phyloP scores from a whole-genome alignment of 2,888 invertebrate species.

The Dynastes hyllus region DNA sequence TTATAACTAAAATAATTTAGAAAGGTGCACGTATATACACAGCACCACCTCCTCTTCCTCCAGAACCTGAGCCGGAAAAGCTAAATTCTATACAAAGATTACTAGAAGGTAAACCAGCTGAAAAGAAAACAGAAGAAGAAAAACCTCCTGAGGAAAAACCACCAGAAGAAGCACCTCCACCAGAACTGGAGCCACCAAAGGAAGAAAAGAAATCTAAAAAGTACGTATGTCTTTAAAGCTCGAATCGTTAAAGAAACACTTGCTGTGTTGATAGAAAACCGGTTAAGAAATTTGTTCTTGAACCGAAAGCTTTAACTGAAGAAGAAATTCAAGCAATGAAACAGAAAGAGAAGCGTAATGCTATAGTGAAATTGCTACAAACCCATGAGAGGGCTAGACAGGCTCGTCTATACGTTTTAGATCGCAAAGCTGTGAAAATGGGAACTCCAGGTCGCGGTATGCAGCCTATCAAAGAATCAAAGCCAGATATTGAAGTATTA shows the following conservation, averaged over 20 bases:
- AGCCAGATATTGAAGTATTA: slow-evolving; percentile 24
- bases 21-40: slow-evolving; percentile 65
- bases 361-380: slow-evolving; percentile 69
- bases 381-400: slow-evolving; percentile 72
- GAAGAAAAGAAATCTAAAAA: slow-evolving; percentile 48
- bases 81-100: slow-evolving; percentile 5
- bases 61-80: slow-evolving; percentile 17
- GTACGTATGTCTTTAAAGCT: not conserved
- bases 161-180: slow-evolving; percentile 39
- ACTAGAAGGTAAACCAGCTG: slow-evolving; percentile 45
- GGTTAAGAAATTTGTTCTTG: slow-evolving; percentile 48
- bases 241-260: not conserved
- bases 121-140: slow-evolving; percentile 50
- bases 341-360: slow-evolving; percentile 58
- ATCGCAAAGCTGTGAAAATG: slow-evolving; percentile 47
- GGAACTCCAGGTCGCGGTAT: slow-evolving; percentile 23
- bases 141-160: slow-evolving; percentile 40
- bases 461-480: slow-evolving; percentile 27
- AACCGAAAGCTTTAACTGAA: slow-evolving; percentile 57
- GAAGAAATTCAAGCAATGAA: slow-evolving; percentile 60
- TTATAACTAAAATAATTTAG: slow-evolving; percentile 50
- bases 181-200: slow-evolving; percentile 44
- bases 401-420: slow-evolving; percentile 63
- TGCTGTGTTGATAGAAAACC: slow-evolving; percentile 12
- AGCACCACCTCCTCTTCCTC: slow-evolving; percentile 55